phyloP scores from a whole-genome alignment of 92 coral and sea anemone species.

The Montipora capitata region DNA sequence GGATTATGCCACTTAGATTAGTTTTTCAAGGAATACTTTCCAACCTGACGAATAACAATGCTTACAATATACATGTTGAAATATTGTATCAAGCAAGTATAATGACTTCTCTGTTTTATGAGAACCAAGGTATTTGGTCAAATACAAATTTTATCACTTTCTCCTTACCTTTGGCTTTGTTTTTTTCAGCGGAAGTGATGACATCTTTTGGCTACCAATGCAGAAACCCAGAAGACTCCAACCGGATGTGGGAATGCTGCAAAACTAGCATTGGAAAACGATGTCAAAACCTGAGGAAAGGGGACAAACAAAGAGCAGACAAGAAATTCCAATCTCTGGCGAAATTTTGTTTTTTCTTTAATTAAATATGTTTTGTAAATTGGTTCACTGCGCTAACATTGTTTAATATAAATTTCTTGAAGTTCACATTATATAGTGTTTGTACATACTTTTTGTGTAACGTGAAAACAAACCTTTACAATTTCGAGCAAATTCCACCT shows the following conservation, averaged over 20 bases:
- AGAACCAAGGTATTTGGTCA: no score
- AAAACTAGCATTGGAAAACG: neutral
- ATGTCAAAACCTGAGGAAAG: neutral
- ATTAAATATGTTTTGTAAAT: no score
- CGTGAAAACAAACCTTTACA: no score
- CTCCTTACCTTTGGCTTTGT: neutral
- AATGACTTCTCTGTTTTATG: neutral
- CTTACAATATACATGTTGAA: neutral
- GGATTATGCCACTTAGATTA: no score
- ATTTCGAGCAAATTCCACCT: no score
- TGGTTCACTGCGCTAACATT: no score
- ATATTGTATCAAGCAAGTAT: neutral
- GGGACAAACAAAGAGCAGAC: conserved; percentile 9
- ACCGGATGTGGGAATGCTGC: conserved; percentile 11
- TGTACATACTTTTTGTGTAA: no score
- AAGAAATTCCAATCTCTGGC: neutral
- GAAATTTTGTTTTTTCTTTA: no score
- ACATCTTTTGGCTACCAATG: neutral
- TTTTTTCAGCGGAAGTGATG: no score
- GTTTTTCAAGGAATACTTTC: neutral
- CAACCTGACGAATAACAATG: neutral
- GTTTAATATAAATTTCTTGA: no score
- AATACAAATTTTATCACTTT: no score
- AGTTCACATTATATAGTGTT: no score
- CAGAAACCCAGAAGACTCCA: conserved; percentile 3